Conservation (phyloP, 2,888 invertebrate genomes). For the Nomada goodeniana region DNA sequence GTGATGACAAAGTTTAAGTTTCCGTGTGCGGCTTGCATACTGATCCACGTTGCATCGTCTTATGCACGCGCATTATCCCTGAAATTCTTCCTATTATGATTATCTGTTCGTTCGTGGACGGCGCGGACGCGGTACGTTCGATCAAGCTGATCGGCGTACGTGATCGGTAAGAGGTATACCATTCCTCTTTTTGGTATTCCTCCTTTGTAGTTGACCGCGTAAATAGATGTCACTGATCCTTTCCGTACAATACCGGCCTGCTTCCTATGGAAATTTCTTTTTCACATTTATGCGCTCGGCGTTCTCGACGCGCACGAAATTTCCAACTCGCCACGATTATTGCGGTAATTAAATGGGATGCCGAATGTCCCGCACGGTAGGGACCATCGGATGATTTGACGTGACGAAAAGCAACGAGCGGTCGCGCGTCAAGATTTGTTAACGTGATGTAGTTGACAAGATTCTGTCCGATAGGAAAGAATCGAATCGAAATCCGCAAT, state of each 20-base stretch:
- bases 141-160: constrained; percentile 61
- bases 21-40: constrained; percentile 57
- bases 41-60: constrained; percentile 54
- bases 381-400: too few relatives aligned
- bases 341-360: background rate
- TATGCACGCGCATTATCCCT: constrained; percentile 67
- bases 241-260: constrained; percentile 6
- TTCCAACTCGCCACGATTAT: background rate
- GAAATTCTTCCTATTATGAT: constrained; percentile 73
- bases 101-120: constrained; percentile 62
- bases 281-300: background rate
- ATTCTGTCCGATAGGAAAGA: too few relatives aligned
- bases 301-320: background rate
- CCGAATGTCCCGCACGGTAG: too few relatives aligned
- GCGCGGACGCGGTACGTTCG: constrained; percentile 65
- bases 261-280: constrained; percentile 25
- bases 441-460: too few relatives aligned
- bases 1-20: constrained; percentile 63
- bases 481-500: too few relatives aligned
- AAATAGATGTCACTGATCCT: constrained; percentile 52
- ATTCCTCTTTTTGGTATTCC: constrained; percentile 57
- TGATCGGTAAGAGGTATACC: constrained; percentile 65
- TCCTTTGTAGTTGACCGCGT: constrained; percentile 64
- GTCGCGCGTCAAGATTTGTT: too few relatives aligned
- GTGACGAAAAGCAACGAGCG: too few relatives aligned